Evolutionary conservation across 2,113 vertebrate genomes (phyloP), one percentile per base, ranked within the genome.

Genomic region (Carassius auratus): DNA sequence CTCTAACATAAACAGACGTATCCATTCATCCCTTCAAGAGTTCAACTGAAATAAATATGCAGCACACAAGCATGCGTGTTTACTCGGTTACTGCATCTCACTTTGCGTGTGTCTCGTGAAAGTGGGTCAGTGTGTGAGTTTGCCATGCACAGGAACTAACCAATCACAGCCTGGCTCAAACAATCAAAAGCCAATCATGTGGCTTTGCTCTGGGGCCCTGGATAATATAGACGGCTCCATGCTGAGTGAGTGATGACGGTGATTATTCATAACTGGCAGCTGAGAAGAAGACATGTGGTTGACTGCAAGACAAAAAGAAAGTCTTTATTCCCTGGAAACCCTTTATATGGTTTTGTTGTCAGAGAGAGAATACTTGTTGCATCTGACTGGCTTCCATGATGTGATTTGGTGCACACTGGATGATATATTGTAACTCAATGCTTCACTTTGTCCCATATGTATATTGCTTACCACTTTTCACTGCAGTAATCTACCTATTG

Each of bases 191-290:
- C 78, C 78, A 80, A 80, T 66, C 78, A 17, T 26, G 78, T 80
- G 59, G 38, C 21, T 66, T 80, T 80, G 2, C 61, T 80, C 38
- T 75, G 73, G 82, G 61, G 82, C 21, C 82, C 13, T 76, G 26
- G 68, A 81, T 66, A 66, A 64, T 81, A n/a, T 50, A 48, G 61
- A 81, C 15, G 38, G 42, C 61, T 81, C 38, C 21, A 9, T 81
- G 61, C 50, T 66, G 36, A 81, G 42, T 81, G 83, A 61, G 59
- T 75, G 66, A 76, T 77, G 45, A 68, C 5, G 19, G 64, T 59
- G 52, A 61, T 79, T 73, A 42, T 76, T 64, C n/a, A 48, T 57
- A 62, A 84, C 36, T 80, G 66, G 38, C 55, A 61, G 3, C 50
- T 45, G 69, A 81, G 36, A 26, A 26, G 13, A 48, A 78, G 36